Percentiles rank a stretch among this genome's conserved stretches.
phyloP scores from a whole-genome alignment of 2,888 invertebrate genomes.

The Hermodice carunculata region DNA sequence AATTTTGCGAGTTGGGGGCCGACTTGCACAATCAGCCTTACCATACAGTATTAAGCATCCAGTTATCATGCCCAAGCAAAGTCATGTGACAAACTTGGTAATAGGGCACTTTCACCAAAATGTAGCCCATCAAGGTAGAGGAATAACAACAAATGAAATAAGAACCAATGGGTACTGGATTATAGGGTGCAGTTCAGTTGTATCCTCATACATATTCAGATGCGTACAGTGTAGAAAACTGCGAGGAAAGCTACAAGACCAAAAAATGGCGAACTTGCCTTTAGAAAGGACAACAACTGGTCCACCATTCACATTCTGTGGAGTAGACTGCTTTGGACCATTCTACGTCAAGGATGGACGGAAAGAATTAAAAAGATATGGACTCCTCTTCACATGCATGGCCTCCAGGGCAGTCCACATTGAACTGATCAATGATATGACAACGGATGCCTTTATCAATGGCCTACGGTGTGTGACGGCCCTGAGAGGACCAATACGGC shows the following conservation, averaged over 20 bases:
- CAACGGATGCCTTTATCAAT: conserved; percentile 12
- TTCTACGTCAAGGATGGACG: conserved; percentile 45
- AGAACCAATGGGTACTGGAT: conserved; percentile 36
- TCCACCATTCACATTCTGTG: conserved; percentile 45
- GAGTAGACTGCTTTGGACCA: conserved; percentile 50
- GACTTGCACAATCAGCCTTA: conserved; percentile 10
- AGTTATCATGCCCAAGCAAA: conserved; percentile 15
- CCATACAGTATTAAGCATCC: conserved; percentile 20
- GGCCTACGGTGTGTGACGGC: background rate
- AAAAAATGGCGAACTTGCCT: conserved; percentile 41
- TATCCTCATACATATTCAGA: conserved; percentile 3
- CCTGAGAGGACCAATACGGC: background rate
- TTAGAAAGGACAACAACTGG: conserved; percentile 38
- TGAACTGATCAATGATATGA: conserved; percentile 5
- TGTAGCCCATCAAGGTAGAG: conserved; percentile 37
- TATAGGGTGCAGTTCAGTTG: conserved; percentile 7
- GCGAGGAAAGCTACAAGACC: background rate
- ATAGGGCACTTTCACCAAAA: conserved; percentile 39
- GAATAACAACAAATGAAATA: conserved; percentile 38
- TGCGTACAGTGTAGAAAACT: conserved; percentile 26
- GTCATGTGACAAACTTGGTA: conserved; percentile 19
- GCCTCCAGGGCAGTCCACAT: conserved; percentile 1
- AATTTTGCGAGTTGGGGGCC: conserved; percentile 30
- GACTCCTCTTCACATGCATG: conserved; percentile 36
- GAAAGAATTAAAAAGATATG: conserved; percentile 46